Base-by-base conservation (phyloP, 2,888 invertebrate genomes). In the Cantharis lateralis region DNA sequence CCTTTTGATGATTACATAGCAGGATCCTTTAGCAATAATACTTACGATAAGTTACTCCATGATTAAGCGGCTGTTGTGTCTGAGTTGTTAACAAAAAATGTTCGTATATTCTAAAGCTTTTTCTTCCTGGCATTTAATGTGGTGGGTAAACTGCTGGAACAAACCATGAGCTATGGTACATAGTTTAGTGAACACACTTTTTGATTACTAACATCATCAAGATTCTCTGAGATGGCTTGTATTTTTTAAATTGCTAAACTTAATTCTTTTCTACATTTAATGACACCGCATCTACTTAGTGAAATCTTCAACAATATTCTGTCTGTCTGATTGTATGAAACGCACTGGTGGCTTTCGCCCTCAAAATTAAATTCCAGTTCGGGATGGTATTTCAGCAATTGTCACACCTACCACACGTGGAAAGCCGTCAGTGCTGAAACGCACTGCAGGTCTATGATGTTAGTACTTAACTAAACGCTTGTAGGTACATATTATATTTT, bases 1-100 rank as follows among this genome's bases (percentile, higher is more conserved):
- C 86, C 87, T 4, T 87, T 87, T 79, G 87, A 87, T 74, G 87
- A 87, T 68, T 84, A 82, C 66, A 79, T 83, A 15, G 81, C 81
- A 62, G 82, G 82, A 61, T 83, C 81, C 71, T 85, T 82, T n/a
- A 82, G 80, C 71, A 85, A 86, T 78, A 82, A 83, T 62, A 85
- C 84, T 69, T 87, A 87, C 76, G 85, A 86, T 80, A 81, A 84
- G 66, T 81, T 86, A 72, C 74, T 83, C 63, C 85, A 83, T 78
- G 84, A 84, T 80, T 85, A 81, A 83, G 16, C 10, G 63, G 26
- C 15, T 69, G 20, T 66, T 66, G 64, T 66, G 24, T 4, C 24
- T n/a, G 18, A 10, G 64, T 66, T 66, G 15, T n/a, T 48, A 48
- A 48, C 48, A 48, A 48, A 48, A 24, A 66, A 66, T 66, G 18